Conservation (phyloP, 2,113 vertebrate species). For the Balaenoptera acutorostrata region DNA sequence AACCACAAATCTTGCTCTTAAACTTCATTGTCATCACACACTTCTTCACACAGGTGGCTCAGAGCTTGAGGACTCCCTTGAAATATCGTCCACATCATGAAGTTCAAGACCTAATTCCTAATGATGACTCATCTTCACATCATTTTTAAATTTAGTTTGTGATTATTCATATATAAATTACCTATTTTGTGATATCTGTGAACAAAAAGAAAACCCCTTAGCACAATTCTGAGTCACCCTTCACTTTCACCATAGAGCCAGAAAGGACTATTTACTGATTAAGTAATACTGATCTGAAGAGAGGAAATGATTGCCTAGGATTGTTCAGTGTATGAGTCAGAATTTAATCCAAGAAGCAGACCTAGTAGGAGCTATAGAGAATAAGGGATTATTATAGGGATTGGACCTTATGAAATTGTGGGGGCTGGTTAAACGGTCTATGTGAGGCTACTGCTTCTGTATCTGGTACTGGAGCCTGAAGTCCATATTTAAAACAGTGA, state of each 20-base stretch:
- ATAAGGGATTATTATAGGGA: neutral
- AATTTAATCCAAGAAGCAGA: neutral
- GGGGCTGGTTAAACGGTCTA: neutral
- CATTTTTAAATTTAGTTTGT: neutral
- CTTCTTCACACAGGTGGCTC: neutral
- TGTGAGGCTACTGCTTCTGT: neutral
- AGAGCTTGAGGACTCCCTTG: neutral
- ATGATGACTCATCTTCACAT: neutral
- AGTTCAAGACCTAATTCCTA: neutral
- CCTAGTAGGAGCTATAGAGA: neutral
- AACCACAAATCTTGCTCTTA: neutral
- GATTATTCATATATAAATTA: neutral
- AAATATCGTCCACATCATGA: neutral
- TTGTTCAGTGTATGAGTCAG: neutral
- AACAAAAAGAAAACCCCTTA: neutral
- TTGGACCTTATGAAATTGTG: too few relatives aligned
- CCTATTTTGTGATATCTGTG: neutral
- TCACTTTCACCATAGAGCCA: neutral
- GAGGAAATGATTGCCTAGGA: neutral
- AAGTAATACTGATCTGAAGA: neutral
- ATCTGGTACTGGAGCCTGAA: neutral
- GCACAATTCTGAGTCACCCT: neutral
- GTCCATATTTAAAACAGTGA: neutral
- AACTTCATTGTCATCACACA: neutral
- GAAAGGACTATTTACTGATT: neutral